Evolutionary conservation across 2,797 vertebrate species (phyloP).

Genomic region (Chromobotia macracanthus): DNA sequence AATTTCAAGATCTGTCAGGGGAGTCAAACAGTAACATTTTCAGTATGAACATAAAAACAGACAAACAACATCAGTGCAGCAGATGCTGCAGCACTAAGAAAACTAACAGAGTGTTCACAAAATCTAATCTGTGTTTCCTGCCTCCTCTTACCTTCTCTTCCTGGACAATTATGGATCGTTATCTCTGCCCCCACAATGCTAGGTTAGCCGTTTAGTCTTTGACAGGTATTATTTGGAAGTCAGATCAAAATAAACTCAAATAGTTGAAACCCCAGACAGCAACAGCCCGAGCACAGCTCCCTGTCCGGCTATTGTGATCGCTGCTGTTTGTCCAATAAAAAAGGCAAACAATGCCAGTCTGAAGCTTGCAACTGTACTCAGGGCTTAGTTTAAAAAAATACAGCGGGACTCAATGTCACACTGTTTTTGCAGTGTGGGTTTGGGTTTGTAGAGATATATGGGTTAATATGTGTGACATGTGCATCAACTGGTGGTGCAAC

Average conservation of each 20-base stretch:
- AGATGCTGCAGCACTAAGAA: neutral
- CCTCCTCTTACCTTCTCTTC: conserved; percentile 64
- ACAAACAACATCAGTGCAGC: neutral
- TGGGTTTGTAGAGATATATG: conserved; percentile 6
- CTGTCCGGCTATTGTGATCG: conserved; percentile 61
- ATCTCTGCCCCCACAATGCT: neutral
- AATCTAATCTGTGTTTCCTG: conserved; percentile 5
- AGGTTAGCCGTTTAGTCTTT: neutral
- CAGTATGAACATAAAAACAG: too few relatives aligned
- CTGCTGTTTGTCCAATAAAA: conserved; percentile 73
- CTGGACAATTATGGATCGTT: conserved; percentile 28
- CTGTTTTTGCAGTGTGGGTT: too few relatives aligned
- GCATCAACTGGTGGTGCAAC: too few relatives aligned
- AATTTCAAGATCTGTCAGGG: too few relatives aligned
- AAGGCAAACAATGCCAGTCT: conserved; percentile 79
- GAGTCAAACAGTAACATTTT: too few relatives aligned
- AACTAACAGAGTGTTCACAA: neutral
- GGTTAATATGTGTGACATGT: neutral
- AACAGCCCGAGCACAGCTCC: conserved; percentile 49
- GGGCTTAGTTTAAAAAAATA: conserved; percentile 63
- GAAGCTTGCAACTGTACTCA: conserved; percentile 80
- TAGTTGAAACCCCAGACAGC: conserved; percentile 47
- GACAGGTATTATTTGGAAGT: neutral
- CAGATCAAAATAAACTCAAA: conserved; percentile 25
- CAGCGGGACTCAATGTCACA: conserved; percentile 68